These are phyloP conservation scores for Eciton burchellii DNA, from an alignment of 1,140 invertebrate species.

Conservation along the genomic window DNA sequence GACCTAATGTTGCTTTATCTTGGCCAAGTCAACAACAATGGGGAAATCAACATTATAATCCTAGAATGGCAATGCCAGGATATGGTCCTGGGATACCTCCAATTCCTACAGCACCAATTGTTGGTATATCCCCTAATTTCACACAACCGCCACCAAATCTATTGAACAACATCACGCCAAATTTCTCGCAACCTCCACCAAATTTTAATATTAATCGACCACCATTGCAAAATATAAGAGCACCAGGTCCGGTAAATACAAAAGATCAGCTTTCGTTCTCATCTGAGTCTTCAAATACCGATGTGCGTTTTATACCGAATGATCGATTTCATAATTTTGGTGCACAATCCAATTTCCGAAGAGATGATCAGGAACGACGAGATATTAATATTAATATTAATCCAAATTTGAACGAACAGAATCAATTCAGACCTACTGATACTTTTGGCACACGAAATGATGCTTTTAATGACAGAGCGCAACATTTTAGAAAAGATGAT, in stretches of 20 bases:
- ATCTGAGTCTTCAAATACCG: constrained; percentile 20
- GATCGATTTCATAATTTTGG: constrained; percentile 55
- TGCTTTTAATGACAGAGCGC: constrained; percentile 38
- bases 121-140: constrained; percentile 69
- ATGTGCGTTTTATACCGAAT: constrained; percentile 46
- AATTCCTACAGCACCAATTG: constrained; percentile 21
- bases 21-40: constrained; percentile 82
- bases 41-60: constrained; percentile 79
- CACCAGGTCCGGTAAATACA: constrained; percentile 14
- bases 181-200: constrained; percentile 75
- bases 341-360: constrained; percentile 11
- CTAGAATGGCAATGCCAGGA: constrained; percentile 65
- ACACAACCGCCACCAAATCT: constrained; percentile 77
- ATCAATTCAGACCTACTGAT: constrained; percentile 69
- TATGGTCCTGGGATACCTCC: neutral
- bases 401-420: constrained; percentile 34
- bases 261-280: constrained; percentile 61
- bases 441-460: constrained; percentile 54
- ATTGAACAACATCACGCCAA: constrained; percentile 48
- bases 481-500: constrained; percentile 60
- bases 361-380: constrained; percentile 38
- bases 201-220: constrained; percentile 63
- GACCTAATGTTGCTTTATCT: constrained; percentile 72
- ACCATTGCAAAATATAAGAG: constrained; percentile 62
- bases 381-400: constrained; percentile 40